Evolutionary conservation across 2,797 vertebrate genomes (phyloP), one percentile per base, ranked within the genome.

Genomic region (Leuciscus waleckii): DNA sequence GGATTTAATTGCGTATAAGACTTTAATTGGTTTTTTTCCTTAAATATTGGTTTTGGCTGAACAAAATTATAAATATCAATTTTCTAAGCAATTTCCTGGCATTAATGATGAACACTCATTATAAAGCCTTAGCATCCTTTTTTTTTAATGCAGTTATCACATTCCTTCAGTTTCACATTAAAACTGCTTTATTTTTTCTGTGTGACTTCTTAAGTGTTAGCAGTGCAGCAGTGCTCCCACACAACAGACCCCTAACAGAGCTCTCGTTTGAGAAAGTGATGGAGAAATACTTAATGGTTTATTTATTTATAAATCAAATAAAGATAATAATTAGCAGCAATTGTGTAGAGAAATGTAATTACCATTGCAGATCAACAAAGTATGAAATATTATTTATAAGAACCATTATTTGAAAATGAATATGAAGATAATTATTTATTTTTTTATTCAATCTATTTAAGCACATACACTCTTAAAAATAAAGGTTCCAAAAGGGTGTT

Each of bases 11-110:
- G 43, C 11, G 26, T 67, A 39, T 83, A 76, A 63, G 29, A 11
- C 61, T 65, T 65, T 16, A 19, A 71, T 78, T 63, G 0, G 10
- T 61, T 78, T 61, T 61, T 77, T 35, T 67, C 81, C 86, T 58
- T 87, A 89, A 88, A 87, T 54, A 87, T 85, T 89, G 81, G 82
- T 85, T 90, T 86, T 68, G 74, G 63, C 71, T 86, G 75, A 85
- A 82, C 80, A 78, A 3, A 49, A 75, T 51, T 5, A 0, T 51
- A n/a, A 82, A 49, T 26, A 74, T 65, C 41, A 67, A 77, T 89
- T 63, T 69, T 78, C 77, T n/a, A 81, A 77, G 70, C 32, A 37
- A 85, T 87, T 87, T 89, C 61, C 87, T 84, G 73, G 79, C 83
- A 74, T 67, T 89, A 86, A 85, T 16, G 7, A 84, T 49, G 7